Base-by-base conservation (phyloP, 2,113 vertebrate species). In the Urocitellus parryii region DNA sequence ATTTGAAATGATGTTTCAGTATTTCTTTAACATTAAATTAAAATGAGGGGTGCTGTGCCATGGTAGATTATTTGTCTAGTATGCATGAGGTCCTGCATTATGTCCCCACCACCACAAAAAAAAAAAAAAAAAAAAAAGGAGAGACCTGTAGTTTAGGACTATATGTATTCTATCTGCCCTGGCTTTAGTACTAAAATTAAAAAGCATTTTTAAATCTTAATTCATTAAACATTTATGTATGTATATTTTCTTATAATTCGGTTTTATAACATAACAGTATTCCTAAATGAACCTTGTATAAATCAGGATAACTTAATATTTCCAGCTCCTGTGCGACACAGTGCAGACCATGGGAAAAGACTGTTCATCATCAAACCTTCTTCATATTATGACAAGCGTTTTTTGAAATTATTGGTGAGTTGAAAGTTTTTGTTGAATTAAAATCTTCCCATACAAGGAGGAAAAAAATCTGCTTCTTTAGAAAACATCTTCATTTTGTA, bases 311-410 rank as follows among this genome's bases (percentile, higher is more conserved):
- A 27, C 80, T 88, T 96, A 53, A 77, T 90, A 13, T 97, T 98
- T 98, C 1, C 96, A 99, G 99, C 98, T 97, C 98, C 98, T 20
- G 99, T 99, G 0, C 99, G 99, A 51, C 98, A 99, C 95, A 98
- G 97, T 88, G 98, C 98, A 86, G 98, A 99, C 93, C 99, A 99
- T 96, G 99, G 98, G 65, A 99, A 99, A 97, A 98, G 97, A 96
- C 96, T 99, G 98, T 99, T 99, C 95, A 34, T 99, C 92, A 97
- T 99, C 98, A 99, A 98, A 94, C 94, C 99, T 93, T 98, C 99
- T 2, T 92, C 97, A 18, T 99, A 97, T 97, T 99, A 99, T 74
- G 99, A 99, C 92, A 96, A 1, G 34, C 98, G 99, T 48, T 99
- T 99, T 98, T 97, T 99, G 78, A 94, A 29, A 0, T 98, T 99